Evolutionary conservation across 2,888 invertebrate genomes (phyloP).

Genomic region (Cosmopolites sordidus): DNA sequence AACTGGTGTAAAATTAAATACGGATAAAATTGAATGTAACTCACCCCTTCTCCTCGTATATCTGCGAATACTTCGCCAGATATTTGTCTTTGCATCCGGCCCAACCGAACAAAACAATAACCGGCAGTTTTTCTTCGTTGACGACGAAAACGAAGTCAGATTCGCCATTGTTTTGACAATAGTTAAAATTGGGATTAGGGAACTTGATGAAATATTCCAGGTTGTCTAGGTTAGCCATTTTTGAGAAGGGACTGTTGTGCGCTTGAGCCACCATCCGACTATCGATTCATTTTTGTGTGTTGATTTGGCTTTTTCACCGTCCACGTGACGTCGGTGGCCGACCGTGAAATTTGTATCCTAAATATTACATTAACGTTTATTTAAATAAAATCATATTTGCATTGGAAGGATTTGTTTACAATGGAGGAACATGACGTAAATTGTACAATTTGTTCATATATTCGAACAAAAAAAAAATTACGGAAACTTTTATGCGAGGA

Average conservation of each 20-base stretch:
- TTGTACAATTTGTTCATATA: no score
- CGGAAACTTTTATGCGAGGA: no score
- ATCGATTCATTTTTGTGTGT: not conserved
- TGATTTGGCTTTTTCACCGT: no score
- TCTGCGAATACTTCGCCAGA: slow-evolving; percentile 71
- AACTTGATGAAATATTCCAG: slow-evolving; percentile 62
- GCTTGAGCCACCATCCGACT: not conserved
- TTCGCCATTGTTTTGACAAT: slow-evolving; percentile 40
- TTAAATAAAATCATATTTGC: no score
- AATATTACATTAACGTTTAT: no score
- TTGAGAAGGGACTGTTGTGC: slow-evolving; percentile 9
- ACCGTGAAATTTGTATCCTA: not conserved
- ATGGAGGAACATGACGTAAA: no score
- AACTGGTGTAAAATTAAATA: no score
- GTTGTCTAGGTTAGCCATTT: slow-evolving; percentile 48
- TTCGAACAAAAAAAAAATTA: no score
- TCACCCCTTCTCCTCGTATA: slow-evolving; percentile 73
- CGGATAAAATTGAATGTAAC: slow-evolving; percentile 28
- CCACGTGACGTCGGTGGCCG: not conserved
- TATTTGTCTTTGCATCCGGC: slow-evolving; percentile 75
- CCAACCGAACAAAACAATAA: slow-evolving; percentile 4
- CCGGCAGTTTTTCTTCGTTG: slow-evolving; percentile 54
- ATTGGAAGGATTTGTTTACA: no score
- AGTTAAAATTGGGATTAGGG: slow-evolving; percentile 53
- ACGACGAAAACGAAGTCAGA: slow-evolving; percentile 58